These are phyloP conservation scores for Scatophagus argus DNA, from an alignment of 2,113 vertebrate genomes.

Conservation along the genomic window DNA sequence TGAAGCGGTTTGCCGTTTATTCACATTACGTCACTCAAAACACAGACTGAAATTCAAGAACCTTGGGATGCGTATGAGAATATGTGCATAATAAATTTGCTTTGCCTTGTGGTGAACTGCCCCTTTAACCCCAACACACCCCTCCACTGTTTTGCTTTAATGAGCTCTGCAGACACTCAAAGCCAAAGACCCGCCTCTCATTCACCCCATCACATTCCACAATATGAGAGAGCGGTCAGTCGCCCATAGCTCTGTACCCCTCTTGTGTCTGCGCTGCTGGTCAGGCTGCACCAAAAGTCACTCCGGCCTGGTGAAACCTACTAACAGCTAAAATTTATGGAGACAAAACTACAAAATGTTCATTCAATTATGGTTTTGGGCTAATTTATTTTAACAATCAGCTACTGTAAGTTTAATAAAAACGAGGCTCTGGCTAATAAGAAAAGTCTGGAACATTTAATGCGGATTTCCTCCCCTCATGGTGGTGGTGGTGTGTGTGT, in stretches of 20 bases:
- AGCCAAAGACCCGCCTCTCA: constrained; percentile 58
- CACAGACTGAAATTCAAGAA: constrained; percentile 21
- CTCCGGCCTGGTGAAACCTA: too few relatives aligned
- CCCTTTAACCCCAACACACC: constrained; percentile 58
- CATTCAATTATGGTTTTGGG: too few relatives aligned
- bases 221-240: constrained; percentile 45
- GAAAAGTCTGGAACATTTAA: constrained; percentile 36
- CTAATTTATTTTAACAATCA: neutral
- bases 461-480: constrained; percentile 40
- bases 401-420: neutral
- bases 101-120: constrained; percentile 40
- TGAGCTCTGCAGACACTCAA: constrained; percentile 62
- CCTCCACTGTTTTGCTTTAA: constrained; percentile 64
- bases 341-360: neutral
- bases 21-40: neutral
- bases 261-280: constrained; percentile 15
- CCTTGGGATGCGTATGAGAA: constrained; percentile 8
- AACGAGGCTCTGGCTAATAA: constrained; percentile 9
- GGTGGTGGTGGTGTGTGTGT: too few relatives aligned
- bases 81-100: constrained; percentile 15
- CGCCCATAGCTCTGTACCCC: neutral
- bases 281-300: neutral
- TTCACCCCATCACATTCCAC: constrained; percentile 77
- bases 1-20: neutral
- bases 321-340: too few relatives aligned